Percentiles rank a stretch among this genome's conserved stretches.
Evolutionary conservation across 1,140 invertebrate genomes (phyloP).

Genomic region (Luehdorfia chinensis): DNA sequence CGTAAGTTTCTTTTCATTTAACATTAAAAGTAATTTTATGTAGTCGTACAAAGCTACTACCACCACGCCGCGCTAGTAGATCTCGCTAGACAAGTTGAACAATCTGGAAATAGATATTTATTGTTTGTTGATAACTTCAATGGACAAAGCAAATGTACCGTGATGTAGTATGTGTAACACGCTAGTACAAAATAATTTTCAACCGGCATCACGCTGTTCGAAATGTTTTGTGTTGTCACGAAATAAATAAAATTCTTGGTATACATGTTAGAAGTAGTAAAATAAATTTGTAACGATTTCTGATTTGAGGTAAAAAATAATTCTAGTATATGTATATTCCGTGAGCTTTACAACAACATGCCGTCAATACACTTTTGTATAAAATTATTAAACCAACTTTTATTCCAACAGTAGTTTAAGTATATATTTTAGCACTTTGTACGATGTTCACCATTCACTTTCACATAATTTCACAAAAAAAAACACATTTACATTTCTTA

Average conservation of each 20-base stretch:
- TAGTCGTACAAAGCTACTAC: too few relatives aligned
- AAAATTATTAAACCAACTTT: constrained; percentile 10
- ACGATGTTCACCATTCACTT: constrained; percentile 20
- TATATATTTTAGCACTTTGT: constrained; percentile 15
- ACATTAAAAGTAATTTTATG: too few relatives aligned
- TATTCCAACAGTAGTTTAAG: not conserved
- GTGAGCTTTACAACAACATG: constrained; percentile 7
- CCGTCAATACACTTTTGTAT: constrained; percentile 9
- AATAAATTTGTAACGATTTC: too few relatives aligned
- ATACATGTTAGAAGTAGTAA: too few relatives aligned
- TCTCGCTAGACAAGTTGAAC: constrained; percentile 1
- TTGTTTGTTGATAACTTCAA: constrained; percentile 18
- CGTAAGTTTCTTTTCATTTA: too few relatives aligned
- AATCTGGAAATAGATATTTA: constrained; percentile 13
- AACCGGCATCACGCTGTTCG: too few relatives aligned
- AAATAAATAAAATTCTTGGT: too few relatives aligned
- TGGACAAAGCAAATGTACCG: constrained; percentile 9
- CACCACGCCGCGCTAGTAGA: not conserved
- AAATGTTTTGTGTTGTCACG: too few relatives aligned
- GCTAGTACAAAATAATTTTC: not conserved
- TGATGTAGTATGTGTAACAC: constrained; percentile 8
- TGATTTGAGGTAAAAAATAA: too few relatives aligned
- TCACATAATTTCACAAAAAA: not conserved
- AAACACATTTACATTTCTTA: constrained; percentile 20
- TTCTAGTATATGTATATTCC: too few relatives aligned